Percentiles rank a stretch among this genome's conserved stretches.
Evolutionary conservation across 2,888 invertebrate genomes (phyloP).

Genomic region (Tetropium fuscum): DNA sequence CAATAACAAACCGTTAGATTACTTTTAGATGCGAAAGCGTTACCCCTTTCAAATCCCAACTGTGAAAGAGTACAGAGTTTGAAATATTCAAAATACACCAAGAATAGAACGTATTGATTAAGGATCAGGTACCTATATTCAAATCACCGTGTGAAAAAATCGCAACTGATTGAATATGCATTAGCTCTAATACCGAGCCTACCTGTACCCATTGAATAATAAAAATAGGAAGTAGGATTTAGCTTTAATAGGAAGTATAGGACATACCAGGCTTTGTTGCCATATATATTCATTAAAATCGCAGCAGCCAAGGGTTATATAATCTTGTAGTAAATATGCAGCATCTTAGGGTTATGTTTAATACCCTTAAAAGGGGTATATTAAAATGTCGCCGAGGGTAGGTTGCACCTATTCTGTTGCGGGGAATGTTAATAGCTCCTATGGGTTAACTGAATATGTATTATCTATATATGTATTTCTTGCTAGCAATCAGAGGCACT

Average conservation of each 20-base stretch:
- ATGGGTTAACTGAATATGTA: no score
- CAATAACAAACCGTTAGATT: conserved; percentile 20
- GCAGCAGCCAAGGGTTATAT: conserved; percentile 19
- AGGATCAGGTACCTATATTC: conserved; percentile 14
- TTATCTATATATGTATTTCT: no score
- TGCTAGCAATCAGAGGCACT: no score
- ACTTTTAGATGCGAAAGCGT: conserved; percentile 9
- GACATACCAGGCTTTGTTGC: conserved; percentile 5
- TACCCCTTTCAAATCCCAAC: conserved; percentile 2
- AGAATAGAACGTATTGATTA: conserved; percentile 10
- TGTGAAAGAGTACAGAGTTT: not conserved
- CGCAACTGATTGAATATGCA: conserved; percentile 31
- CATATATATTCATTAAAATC: conserved; percentile 17
- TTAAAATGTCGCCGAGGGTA: conserved; percentile 55
- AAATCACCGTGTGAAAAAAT: conserved; percentile 33
- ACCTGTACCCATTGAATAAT: conserved; percentile 28
- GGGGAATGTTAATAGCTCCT: conserved; percentile 47
- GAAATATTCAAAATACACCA: conserved; percentile 8
- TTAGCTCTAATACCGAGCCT: conserved; percentile 19
- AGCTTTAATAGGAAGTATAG: conserved; percentile 1
- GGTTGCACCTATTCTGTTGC: conserved; percentile 54
- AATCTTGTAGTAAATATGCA: conserved; percentile 20
- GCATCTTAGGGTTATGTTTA: conserved; percentile 8
- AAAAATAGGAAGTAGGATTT: conserved; percentile 25
- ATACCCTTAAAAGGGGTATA: conserved; percentile 38